Base-by-base conservation (phyloP, 2,797 vertebrate genomes). In the Vespertilio murinus region DNA sequence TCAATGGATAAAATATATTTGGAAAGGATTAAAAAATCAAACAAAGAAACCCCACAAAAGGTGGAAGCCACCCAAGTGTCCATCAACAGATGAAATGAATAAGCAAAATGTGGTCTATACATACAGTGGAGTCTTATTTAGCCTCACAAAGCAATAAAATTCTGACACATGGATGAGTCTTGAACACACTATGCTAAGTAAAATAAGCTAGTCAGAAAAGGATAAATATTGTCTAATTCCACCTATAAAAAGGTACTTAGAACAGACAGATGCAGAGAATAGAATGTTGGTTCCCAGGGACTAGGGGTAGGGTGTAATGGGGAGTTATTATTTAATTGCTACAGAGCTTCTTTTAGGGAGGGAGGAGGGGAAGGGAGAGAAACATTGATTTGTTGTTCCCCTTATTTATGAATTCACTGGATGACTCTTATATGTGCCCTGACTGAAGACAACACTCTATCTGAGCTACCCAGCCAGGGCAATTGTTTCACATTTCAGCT, bases 121-220 rank as follows among this genome's bases (percentile, higher is more conserved):
- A 81, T 16, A 67, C 3, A 75, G 74, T 47, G 71, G 75, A 89
- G 77, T 77, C 89, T 84, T 87, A 83, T 35, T 87, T 47, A 70
- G 65, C 14, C n/a, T 74, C 83, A 56, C 83, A 87, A 92, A 94
- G 61, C 33, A 88, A 84, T 85, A 61, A 91, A 71, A 88, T 84
- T 70, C 69, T n/a, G 28, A 88, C 5, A 86, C 38, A 49, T 33
- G 54, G 28, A 86, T 69, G 59, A 70, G 69, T 38, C 12, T 56
- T 40, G 54, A 65, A 17, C 42, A 93, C 18, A 64, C 38, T 49
- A 93, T n/a, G 52, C 73, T 86, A 81, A 75, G 67, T 75, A 49
- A 90, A 93, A 64, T 61, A 35, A 81, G 40, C 35, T 45, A 40
- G 56, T 59, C 61, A 90, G 4, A 75, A 75, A 69, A 42, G 49